Conservation (phyloP, 2,113 vertebrate species). For the Urocitellus parryii region DNA sequence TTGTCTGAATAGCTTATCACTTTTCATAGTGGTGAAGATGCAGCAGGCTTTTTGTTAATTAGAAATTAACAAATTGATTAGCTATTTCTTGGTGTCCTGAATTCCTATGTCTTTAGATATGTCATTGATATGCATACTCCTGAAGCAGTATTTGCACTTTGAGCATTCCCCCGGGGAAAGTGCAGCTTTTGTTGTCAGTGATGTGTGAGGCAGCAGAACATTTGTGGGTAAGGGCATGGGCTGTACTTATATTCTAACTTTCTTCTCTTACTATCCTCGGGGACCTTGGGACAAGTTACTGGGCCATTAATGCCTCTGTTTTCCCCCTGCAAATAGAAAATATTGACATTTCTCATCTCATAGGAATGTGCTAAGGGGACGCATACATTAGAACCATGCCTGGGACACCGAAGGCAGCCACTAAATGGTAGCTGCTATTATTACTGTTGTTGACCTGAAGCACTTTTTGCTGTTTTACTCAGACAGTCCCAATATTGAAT, state of each 20-base stretch:
- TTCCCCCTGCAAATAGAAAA: neutral
- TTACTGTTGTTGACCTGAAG: neutral
- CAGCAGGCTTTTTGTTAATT: neutral
- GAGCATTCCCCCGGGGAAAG: neutral
- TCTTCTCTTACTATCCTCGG: neutral
- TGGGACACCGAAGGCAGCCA: neutral
- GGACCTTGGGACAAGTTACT: neutral
- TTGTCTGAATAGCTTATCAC: neutral
- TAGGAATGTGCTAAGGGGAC: neutral
- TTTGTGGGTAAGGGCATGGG: neutral
- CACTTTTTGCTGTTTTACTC: neutral
- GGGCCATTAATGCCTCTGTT: neutral
- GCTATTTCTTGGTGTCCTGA: neutral
- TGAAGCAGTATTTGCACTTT: neutral
- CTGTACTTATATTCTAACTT: neutral
- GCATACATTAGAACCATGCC: neutral
- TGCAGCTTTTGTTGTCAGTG: neutral
- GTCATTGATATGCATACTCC: neutral
- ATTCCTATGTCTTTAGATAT: neutral
- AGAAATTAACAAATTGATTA: neutral
- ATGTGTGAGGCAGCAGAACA: neutral
- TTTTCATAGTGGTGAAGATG: neutral
- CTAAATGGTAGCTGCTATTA: neutral
- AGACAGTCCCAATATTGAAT: neutral
- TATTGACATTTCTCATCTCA: neutral